Conservation (phyloP, 2,113 vertebrate species). For the Electrona antarctica region DNA sequence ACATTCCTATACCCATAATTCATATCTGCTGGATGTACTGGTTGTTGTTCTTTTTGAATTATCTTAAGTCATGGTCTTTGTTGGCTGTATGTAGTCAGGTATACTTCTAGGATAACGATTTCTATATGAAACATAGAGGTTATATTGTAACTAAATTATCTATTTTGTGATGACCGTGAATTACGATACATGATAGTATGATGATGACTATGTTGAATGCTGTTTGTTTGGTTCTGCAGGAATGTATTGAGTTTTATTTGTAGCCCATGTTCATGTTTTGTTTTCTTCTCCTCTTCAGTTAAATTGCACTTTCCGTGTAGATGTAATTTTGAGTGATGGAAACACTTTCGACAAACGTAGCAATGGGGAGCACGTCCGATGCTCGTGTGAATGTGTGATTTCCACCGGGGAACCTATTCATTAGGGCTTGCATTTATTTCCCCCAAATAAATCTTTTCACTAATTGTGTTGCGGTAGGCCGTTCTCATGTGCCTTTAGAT, state of each 20-base stretch:
- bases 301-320: constrained; percentile 27
- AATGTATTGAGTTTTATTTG: constrained; percentile 8
- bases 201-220: constrained; percentile 6
- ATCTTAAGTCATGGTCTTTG: constrained; percentile 40
- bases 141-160: constrained; percentile 27
- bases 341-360: constrained; percentile 64
- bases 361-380: constrained; percentile 38
- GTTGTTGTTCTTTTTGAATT: constrained; percentile 20
- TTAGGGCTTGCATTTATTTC: constrained; percentile 16
- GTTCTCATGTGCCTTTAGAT: constrained; percentile 70
- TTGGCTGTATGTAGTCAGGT: constrained; percentile 47
- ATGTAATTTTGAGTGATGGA: constrained; percentile 14
- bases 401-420: constrained; percentile 22
- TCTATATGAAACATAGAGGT: constrained; percentile 43
- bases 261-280: neutral
- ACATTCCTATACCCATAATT: constrained; percentile 30
- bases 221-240: constrained; percentile 14
- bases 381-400: constrained; percentile 10
- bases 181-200: constrained; percentile 2
- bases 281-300: constrained; percentile 30
- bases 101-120: constrained; percentile 33
- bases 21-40: constrained; percentile 43
- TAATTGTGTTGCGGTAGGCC: constrained; percentile 51
- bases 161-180: constrained; percentile 43
- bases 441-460: neutral